Base-by-base conservation (phyloP, 2,113 vertebrate genomes). In the Tiliqua scincoides region DNA sequence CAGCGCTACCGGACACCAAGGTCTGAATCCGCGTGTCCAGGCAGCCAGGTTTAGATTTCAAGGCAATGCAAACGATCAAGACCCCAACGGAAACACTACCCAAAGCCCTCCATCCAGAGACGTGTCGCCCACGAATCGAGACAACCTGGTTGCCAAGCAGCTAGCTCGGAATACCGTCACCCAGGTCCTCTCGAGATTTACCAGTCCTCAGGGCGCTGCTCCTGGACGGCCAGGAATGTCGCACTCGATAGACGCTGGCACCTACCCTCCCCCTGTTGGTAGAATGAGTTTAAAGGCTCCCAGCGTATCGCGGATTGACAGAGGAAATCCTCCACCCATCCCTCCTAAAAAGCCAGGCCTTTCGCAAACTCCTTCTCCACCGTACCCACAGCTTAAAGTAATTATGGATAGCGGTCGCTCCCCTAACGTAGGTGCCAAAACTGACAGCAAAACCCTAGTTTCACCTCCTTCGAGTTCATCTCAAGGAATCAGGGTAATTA, bases 311-410 rank as follows among this genome's bases (percentile, higher is more conserved):
- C 95, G 99, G 93, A 98, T 99, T 85, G 99, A 99, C 95, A 95
- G 99, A 94, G 99, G 98, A 93, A 99, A 99, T 91, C 99, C 99
- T 90, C 99, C 98, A 72, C 99, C 99, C 17, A 99, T 99, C 94
- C 99, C 99, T 92, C 99, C 99, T 89, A 99, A 99, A 97, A 99
- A 99, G 88, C 99, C 99, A 87, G 99, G 99, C 95, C 98, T 99
- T 80, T 99, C 98, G 62, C 98, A 99, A 91, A 98, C 99, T 92
- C 99, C 99, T 80, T 98, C 98, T 67, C 97, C 98, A 75, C 98
- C 99, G 78, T 98, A 99, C 85, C 98, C 98, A 67, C 97, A 98
- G 82, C 97, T 99, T 93, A 99, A 99, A 93, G 97, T 96, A 89
- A 94, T 97, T 91, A 96, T 97, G 93, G 98, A 99, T 93, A 96